Evolutionary conservation across 2,888 invertebrate species (phyloP).

Genomic region (Melipona bicolor): DNA sequence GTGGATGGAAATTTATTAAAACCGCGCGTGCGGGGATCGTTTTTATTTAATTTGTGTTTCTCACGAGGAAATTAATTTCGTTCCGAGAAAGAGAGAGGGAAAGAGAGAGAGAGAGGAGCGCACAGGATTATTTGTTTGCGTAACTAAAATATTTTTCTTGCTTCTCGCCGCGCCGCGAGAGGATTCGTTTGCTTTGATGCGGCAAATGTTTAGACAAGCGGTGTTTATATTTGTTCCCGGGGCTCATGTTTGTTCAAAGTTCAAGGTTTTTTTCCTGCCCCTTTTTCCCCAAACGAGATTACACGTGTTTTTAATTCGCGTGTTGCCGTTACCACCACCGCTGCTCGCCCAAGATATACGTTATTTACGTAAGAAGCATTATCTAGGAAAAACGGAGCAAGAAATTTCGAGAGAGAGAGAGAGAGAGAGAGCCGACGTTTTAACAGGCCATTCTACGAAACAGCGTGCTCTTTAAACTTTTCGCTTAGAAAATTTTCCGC

Average conservation of each 20-base stretch:
- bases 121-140: background rate
- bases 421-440: background rate
- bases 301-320: background rate
- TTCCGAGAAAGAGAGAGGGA: too few relatives aligned
- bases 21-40: background rate
- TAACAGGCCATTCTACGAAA: background rate
- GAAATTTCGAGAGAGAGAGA: background rate
- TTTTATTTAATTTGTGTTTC: background rate
- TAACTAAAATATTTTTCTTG: background rate
- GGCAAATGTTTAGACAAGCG: background rate
- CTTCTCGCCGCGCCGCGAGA: background rate
- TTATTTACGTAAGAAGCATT: background rate
- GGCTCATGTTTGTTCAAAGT: background rate
- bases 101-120: too few relatives aligned
- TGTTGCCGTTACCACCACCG: background rate
- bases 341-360: background rate
- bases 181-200: background rate
- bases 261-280: background rate
- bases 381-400: background rate
- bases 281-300: background rate
- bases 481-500: background rate
- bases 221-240: background rate
- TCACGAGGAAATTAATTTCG: background rate
- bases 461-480: background rate
- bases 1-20: constrained; percentile 30